Conservation (phyloP, 2,113 vertebrate genomes). For the Galemys pyrenaicus region DNA sequence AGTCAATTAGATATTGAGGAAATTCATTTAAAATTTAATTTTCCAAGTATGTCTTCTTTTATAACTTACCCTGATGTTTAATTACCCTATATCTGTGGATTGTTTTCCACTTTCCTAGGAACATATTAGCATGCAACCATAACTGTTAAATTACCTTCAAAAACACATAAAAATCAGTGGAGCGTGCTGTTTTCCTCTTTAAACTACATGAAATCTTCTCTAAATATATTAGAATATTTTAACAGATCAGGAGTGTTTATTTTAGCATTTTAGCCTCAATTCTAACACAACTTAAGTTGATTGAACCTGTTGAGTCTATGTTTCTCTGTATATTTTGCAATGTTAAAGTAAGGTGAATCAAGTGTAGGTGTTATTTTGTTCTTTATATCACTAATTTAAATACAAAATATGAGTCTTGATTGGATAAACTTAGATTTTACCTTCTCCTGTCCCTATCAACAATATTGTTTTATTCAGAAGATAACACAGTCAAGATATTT, state of each 20-base stretch:
- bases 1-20: slow-evolving; percentile 23
- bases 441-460: background rate
- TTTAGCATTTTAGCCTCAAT: background rate
- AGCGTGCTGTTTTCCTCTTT: slow-evolving; percentile 71
- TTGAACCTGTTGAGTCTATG: background rate
- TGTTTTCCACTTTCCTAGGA: slow-evolving; percentile 63
- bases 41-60: slow-evolving; percentile 27
- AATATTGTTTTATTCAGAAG: background rate
- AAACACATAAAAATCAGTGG: slow-evolving; percentile 79
- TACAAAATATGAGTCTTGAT: background rate
- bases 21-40: slow-evolving; percentile 55
- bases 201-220: slow-evolving; percentile 16
- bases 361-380: background rate
- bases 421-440: background rate
- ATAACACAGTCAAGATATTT: background rate
- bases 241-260: slow-evolving; percentile 29
- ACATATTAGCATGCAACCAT: slow-evolving; percentile 74
- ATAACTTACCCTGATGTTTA: slow-evolving; percentile 66
- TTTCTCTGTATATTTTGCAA: background rate
- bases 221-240: slow-evolving; percentile 56
- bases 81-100: slow-evolving; percentile 73
- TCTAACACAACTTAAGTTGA: background rate
- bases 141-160: slow-evolving; percentile 79
- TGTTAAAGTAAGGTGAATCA: background rate
- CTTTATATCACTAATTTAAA: slow-evolving; percentile 22